Evolutionary conservation across 92 coral and sea anemone species (phyloP), one percentile per base, ranked within the genome.

Genomic region (Anthopleura xanthogrammica): DNA sequence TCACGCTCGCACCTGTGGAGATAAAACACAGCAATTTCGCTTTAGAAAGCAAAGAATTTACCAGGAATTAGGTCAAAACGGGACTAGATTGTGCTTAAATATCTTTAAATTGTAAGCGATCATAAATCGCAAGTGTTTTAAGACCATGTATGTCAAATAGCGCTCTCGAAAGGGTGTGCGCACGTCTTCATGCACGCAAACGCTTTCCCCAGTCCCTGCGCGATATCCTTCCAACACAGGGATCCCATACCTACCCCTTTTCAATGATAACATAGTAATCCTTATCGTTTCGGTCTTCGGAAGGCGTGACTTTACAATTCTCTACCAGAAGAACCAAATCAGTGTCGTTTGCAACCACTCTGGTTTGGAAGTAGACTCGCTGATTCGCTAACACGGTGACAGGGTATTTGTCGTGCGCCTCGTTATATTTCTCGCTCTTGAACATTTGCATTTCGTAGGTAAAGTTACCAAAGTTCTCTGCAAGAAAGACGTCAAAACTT

Each of bases 1-100:
- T 93, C 97, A 12, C 80, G 72, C 14, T 89, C 84, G 70, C 97
- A 93, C 11, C 97, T 93, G 77, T 22, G 29, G 11, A 12, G 58
- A 54, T 54, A 54, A 54, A 11, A 54, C 16, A 54, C 58, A 14
- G 16, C 2, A 54, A 8, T 20, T 29, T 10, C 29, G 29, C 29
- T 7, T 20, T 62, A 4, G 86, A 87, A 20, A 8, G 29, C 70
- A 20, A n/a, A 62, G 9, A 62, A 20, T 62, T 3, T 23, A n/a
- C 50, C 50, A 46, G 9, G 50, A 46, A 46, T 46, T 5, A 46
- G 50, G 9, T 46, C 7, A 43, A 43, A 43, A 43, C 50, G 50
- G 8, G 36, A 29, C 36, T 29, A 29, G 36, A 29, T 46, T 46
- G 6, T 46, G 3, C 50, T 46, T 9, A 46, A 46, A 46, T 2